phyloP scores from a whole-genome alignment of 2,113 vertebrate species.

The Pardalotus punctatus region DNA sequence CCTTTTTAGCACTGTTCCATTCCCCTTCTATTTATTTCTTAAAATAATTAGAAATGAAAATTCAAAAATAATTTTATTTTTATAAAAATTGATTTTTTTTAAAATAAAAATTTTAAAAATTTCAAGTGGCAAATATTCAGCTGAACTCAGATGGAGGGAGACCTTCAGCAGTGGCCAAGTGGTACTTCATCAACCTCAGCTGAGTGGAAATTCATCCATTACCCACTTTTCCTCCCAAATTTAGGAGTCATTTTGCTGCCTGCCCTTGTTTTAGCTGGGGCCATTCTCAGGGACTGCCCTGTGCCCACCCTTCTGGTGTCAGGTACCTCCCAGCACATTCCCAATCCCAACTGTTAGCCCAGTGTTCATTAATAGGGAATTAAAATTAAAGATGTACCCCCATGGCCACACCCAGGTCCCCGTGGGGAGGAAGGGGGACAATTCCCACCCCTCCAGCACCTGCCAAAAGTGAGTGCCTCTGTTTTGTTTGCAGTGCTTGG shows the following conservation, averaged over 20 bases:
- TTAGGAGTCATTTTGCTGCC: neutral
- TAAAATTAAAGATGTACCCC: neutral
- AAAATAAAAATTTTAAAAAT: neutral
- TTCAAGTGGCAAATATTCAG: neutral
- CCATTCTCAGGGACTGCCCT: neutral
- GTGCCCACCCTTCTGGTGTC: rapidly evolving
- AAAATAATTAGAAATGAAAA: neutral
- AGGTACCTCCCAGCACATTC: neutral
- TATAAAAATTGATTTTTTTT: neutral
- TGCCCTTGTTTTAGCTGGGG: rapidly evolving
- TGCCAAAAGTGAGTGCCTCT: neutral
- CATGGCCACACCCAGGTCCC: neutral
- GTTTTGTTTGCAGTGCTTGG: slow-evolving; percentile 83
- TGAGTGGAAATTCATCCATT: neutral
- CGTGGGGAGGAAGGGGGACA: rapidly evolving
- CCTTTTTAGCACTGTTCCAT: neutral
- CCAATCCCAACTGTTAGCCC: neutral
- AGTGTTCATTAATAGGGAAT: neutral
- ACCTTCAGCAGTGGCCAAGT: rapidly evolving
- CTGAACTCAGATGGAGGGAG: neutral
- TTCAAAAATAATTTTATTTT: neutral
- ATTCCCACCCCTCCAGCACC: neutral
- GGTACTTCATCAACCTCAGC: neutral
- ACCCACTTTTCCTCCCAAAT: rapidly evolving
- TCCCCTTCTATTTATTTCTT: neutral